Conservation (phyloP, 2,888 invertebrate species). For the Eubasilissa splendida region DNA sequence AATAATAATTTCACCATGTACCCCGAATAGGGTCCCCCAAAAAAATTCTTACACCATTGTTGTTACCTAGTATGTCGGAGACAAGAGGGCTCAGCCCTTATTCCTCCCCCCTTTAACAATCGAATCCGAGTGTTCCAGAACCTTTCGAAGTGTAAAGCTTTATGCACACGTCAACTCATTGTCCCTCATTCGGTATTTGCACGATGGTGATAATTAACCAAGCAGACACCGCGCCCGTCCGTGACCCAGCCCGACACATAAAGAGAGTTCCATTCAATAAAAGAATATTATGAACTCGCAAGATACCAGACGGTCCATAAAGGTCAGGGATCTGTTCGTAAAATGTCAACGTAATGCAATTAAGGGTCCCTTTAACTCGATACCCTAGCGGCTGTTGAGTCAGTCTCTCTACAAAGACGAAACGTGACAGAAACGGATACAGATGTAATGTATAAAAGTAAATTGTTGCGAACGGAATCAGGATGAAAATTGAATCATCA, state of each 20-base stretch:
- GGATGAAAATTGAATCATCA: too few relatives aligned
- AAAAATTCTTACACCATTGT: too few relatives aligned
- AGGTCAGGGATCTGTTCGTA: constrained; percentile 21
- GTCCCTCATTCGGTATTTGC: neutral
- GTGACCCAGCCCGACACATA: constrained; percentile 18
- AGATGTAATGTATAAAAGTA: too few relatives aligned
- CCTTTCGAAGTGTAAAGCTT: neutral
- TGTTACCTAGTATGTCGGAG: too few relatives aligned
- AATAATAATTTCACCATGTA: too few relatives aligned
- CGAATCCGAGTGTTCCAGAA: neutral
- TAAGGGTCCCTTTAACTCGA: neutral
- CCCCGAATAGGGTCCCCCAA: too few relatives aligned
- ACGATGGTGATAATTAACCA: neutral
- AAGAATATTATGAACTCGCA: neutral
- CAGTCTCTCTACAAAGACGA: too few relatives aligned
- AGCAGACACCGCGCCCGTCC: neutral
- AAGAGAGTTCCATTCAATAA: neutral
- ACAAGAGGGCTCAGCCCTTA: too few relatives aligned
- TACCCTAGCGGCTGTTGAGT: too few relatives aligned
- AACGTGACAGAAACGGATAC: too few relatives aligned
- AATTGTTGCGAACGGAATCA: too few relatives aligned
- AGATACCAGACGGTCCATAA: neutral
- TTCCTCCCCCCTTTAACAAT: too few relatives aligned
- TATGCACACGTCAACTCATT: neutral
- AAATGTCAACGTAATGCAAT: neutral